Conservation (phyloP, 2,888 invertebrate species). For the Lepidonotus clava region DNA sequence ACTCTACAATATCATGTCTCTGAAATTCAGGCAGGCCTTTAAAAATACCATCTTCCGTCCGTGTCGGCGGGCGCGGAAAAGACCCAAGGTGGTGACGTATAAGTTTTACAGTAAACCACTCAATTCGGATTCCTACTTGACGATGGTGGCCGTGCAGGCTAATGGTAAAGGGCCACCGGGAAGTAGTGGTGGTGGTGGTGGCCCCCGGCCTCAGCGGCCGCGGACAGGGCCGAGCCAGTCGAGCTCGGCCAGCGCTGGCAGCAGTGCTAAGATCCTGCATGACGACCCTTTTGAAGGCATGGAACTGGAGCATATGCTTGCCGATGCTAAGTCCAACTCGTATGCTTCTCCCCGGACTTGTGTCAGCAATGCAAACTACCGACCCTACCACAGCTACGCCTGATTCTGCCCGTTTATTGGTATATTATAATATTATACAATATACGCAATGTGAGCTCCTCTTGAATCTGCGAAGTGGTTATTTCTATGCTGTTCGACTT, state of each 20-base stretch:
- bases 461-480: no score
- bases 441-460: no score
- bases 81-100: constrained; percentile 5
- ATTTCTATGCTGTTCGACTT: no score
- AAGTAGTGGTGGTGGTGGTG: no score
- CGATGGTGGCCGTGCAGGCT: neutral
- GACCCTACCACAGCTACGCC: constrained; percentile 57
- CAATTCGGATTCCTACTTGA: neutral
- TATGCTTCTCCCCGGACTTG: neutral
- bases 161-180: neutral
- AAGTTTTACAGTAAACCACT: constrained; percentile 41
- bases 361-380: constrained; percentile 34
- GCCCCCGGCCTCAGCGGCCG: no score
- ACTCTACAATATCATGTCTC: constrained; percentile 96
- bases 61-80: constrained; percentile 53
- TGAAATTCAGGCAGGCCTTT: constrained; percentile 95
- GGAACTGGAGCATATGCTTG: constrained; percentile 52
- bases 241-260: constrained; percentile 55
- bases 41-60: constrained; percentile 83
- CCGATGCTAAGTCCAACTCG: constrained; percentile 38
- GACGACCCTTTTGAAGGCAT: constrained; percentile 50
- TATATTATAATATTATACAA: no score
- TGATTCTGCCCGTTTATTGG: no score
- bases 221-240: constrained; percentile 31
- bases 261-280: constrained; percentile 50